phyloP scores from a whole-genome alignment of 2,797 vertebrate species.

The Ammospiza maritima region DNA sequence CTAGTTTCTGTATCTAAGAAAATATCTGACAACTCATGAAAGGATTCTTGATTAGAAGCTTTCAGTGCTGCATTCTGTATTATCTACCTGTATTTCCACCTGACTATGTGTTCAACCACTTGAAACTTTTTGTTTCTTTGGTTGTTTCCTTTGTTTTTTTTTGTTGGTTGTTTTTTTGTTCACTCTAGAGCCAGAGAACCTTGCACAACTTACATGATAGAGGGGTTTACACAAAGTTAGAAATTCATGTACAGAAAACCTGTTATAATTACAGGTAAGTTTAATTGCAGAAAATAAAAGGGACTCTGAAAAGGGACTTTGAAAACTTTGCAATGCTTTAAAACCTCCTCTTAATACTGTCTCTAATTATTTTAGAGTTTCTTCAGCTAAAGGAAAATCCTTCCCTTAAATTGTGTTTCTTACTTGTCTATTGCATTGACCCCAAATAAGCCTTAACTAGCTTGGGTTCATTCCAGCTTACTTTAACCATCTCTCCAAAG shows the following conservation, averaged over 20 bases:
- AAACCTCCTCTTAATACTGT: not conserved
- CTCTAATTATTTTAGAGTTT: not conserved
- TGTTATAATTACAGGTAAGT: not conserved
- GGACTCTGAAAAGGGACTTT: not conserved
- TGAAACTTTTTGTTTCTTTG: not conserved
- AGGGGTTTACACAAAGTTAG: not conserved
- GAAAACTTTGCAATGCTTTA: not conserved
- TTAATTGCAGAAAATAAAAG: not conserved
- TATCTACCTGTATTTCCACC: not conserved
- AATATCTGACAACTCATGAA: not conserved
- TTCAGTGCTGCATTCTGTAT: not conserved
- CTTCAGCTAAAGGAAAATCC: not conserved
- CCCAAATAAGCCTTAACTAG: not conserved
- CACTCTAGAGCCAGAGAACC: not conserved
- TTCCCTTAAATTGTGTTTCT: not conserved
- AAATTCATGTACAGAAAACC: not conserved
- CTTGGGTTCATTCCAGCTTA: not conserved
- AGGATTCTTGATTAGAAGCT: not conserved
- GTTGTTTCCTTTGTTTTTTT: not conserved
- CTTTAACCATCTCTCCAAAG: not conserved
- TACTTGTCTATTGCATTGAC: not conserved
- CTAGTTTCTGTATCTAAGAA: not conserved
- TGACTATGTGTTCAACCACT: not conserved
- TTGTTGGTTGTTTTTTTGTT: not conserved
- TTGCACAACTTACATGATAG: not conserved